A percentile compares a stretch with the other conserved stretches of the same genome.
Evolutionary conservation across 2,888 invertebrate species (phyloP).

Genomic region (Dynastes hyllus): DNA sequence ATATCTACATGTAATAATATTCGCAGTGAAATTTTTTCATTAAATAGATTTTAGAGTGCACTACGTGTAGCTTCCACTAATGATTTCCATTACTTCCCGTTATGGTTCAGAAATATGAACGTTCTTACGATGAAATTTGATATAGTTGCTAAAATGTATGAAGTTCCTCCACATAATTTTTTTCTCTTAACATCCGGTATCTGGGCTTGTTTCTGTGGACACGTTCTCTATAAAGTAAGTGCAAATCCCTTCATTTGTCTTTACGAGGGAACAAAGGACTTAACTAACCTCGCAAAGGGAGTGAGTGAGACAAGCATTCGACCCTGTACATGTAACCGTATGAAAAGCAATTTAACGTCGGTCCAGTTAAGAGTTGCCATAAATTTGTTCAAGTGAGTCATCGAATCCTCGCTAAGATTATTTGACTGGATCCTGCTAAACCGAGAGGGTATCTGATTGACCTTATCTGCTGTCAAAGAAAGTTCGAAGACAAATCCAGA

Average conservation of each 20-base stretch:
- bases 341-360: conserved; percentile 62
- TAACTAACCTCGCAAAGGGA: conserved; percentile 64
- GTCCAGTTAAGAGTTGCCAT: conserved; percentile 62
- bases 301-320: conserved; percentile 27
- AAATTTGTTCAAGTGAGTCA: conserved; percentile 64
- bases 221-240: conserved; percentile 67
- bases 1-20: too few relatives aligned
- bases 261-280: conserved; percentile 68
- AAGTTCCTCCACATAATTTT: not conserved
- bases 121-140: not conserved
- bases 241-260: conserved; percentile 70
- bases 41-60: too few relatives aligned
- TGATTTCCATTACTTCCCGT: not conserved
- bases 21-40: too few relatives aligned
- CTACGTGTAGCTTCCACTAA: too few relatives aligned
- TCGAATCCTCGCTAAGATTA: conserved; percentile 54
- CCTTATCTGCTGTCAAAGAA: conserved; percentile 51
- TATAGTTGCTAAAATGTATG: not conserved
- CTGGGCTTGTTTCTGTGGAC: conserved; percentile 56
- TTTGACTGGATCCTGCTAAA: conserved; percentile 51
- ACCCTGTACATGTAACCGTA: conserved; percentile 60
- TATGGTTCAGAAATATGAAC: not conserved
- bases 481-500: conserved; percentile 54
- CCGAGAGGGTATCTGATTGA: conserved; percentile 53
- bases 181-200: conserved; percentile 19